These are phyloP conservation scores for Thunnus thynnus DNA, from an alignment of 2,113 vertebrate genomes.

Conservation along the genomic window DNA sequence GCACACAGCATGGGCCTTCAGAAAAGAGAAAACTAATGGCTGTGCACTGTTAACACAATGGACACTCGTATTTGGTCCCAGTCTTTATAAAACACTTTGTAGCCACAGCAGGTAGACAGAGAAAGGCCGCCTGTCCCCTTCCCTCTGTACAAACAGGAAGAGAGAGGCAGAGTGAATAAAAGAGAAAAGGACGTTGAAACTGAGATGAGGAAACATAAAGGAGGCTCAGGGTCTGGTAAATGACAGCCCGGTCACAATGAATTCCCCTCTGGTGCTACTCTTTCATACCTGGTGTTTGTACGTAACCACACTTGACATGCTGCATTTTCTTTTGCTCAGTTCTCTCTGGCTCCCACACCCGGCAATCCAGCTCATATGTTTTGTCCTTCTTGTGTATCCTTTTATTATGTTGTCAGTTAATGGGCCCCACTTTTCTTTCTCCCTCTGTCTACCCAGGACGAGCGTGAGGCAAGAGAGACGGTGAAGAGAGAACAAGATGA, in stretches of 20 bases:
- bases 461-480: constrained; percentile 97
- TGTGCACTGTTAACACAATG: constrained; percentile 79
- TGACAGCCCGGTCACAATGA: constrained; percentile 74
- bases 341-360: constrained; percentile 65
- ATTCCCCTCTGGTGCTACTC: constrained; percentile 79
- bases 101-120: constrained; percentile 83
- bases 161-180: constrained; percentile 73
- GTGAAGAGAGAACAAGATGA: constrained; percentile 99
- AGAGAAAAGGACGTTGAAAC: constrained; percentile 76
- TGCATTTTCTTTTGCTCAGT: constrained; percentile 61
- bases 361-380: constrained; percentile 60
- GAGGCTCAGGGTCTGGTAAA: constrained; percentile 74
- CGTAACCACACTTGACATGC: constrained; percentile 73
- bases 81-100: constrained; percentile 80
- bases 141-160: constrained; percentile 85
- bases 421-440: constrained; percentile 45
- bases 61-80: constrained; percentile 79
- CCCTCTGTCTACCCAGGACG: constrained; percentile 86
- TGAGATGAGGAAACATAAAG: constrained; percentile 81
- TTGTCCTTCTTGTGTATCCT: constrained; percentile 55
- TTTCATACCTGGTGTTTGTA: constrained; percentile 83
- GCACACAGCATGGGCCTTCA: constrained; percentile 77
- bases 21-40: constrained; percentile 81
- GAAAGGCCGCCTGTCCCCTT: constrained; percentile 78
- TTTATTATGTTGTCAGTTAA: constrained; percentile 61